Evolutionary conservation across 2,888 invertebrate species (phyloP).

Genomic region (Asteroscopus sphinx): DNA sequence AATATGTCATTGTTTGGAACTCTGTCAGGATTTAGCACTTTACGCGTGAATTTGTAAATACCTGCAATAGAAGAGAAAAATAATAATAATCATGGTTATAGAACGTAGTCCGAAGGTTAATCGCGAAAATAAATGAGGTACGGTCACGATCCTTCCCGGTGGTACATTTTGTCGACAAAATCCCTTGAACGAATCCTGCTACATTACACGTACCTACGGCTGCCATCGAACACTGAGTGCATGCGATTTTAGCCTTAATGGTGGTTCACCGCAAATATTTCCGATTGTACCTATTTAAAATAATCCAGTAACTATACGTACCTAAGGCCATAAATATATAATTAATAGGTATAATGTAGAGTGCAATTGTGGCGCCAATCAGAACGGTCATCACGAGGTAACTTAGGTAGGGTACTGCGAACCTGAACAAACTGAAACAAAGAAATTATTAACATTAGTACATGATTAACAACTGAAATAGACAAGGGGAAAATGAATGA

Average conservation of each 20-base stretch:
- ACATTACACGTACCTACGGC: too few species aligned
- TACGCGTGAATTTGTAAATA: slow-evolving; percentile 82
- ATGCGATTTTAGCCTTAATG: too few species aligned
- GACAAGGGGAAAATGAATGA: too few species aligned
- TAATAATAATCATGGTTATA: too few species aligned
- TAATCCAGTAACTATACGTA: slow-evolving; percentile 56
- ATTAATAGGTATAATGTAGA: slow-evolving; percentile 81
- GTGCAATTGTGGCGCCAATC: slow-evolving; percentile 67
- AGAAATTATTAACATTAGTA: slow-evolving; percentile 13
- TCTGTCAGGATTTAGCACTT: slow-evolving; percentile 78
- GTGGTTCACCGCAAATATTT: too few species aligned
- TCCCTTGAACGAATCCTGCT: too few species aligned
- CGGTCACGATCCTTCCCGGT: too few species aligned
- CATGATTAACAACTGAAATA: not conserved
- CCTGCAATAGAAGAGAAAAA: slow-evolving; percentile 69
- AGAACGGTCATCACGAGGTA: slow-evolving; percentile 76
- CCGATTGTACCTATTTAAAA: too few species aligned
- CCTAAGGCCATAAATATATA: slow-evolving; percentile 85
- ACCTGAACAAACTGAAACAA: slow-evolving; percentile 79
- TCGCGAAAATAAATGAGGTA: not conserved
- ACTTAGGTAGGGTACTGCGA: slow-evolving; percentile 84
- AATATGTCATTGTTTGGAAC: slow-evolving; percentile 83
- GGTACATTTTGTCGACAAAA: too few species aligned
- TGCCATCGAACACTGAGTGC: too few species aligned
- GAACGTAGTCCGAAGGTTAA: too few species aligned